Conservation (phyloP, 2,797 vertebrate genomes). For the Eleutherodactylus coqui region DNA sequence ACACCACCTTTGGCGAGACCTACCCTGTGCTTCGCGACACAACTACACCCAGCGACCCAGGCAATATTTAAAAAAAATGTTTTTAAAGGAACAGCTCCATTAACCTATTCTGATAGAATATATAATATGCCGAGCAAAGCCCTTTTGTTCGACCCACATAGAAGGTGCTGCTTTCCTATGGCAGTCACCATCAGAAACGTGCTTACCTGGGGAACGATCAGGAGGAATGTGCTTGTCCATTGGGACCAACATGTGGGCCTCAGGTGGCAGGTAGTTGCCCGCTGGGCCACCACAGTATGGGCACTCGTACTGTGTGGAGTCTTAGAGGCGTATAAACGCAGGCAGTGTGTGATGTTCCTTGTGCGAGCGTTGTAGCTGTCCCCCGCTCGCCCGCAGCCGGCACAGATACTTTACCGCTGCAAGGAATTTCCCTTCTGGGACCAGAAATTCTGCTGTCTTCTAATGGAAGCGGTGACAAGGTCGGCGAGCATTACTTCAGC, state of each 20-base stretch:
- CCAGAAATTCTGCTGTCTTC: neutral
- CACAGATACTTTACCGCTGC: neutral
- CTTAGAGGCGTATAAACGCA: neutral
- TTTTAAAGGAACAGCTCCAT: too few species aligned
- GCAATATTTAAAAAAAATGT: too few species aligned
- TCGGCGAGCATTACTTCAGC: constrained; percentile 15
- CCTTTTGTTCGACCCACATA: neutral
- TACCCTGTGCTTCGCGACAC: too few species aligned
- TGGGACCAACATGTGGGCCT: neutral
- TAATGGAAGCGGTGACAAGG: constrained; percentile 23
- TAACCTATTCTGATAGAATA: too few species aligned
- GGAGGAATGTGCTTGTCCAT: neutral
- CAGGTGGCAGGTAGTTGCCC: neutral
- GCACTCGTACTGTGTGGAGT: neutral
- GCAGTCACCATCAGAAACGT: neutral
- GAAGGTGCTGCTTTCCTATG: neutral
- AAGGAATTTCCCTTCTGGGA: constrained; percentile 13
- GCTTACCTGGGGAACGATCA: neutral
- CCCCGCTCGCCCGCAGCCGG: neutral
- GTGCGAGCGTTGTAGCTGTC: neutral
- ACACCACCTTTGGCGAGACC: too few species aligned
- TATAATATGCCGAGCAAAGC: too few species aligned
- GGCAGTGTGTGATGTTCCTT: neutral
- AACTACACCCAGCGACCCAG: too few species aligned
- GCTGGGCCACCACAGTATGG: neutral